These are phyloP conservation scores for Scaptomyza parva DNA, from an alignment of 2,888 invertebrate species.

Conservation along the genomic window DNA sequence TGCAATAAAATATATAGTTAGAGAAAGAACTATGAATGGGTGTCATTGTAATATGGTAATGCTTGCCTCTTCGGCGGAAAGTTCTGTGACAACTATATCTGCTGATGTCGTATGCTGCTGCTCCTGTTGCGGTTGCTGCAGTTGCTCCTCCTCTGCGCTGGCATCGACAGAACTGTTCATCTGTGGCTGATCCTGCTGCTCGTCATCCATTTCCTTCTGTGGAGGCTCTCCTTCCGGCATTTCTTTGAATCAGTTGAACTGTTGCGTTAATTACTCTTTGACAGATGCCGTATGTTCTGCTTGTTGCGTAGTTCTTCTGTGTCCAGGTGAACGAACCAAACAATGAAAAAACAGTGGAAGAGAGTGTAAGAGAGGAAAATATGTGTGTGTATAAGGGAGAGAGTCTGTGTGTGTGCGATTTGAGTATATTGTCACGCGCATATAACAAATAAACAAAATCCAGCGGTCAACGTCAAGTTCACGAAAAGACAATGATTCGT, in stretches of 20 bases:
- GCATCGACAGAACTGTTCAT: constrained; percentile 17
- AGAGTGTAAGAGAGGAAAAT: constrained; percentile 19
- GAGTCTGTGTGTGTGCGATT: constrained; percentile 7
- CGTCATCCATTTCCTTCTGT: constrained; percentile 64
- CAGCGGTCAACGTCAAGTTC: constrained; percentile 81
- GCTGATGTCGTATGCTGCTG: constrained; percentile 13
- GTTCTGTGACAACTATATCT: constrained; percentile 87
- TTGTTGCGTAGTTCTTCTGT: constrained; percentile 70
- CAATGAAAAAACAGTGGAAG: constrained; percentile 48
- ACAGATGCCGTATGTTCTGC: constrained; percentile 35
- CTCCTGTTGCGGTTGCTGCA: constrained; percentile 13
- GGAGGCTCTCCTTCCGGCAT: constrained; percentile 74
- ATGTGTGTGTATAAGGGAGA: constrained; percentile 9
- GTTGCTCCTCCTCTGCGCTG: constrained; percentile 28
- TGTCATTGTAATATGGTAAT: constrained; percentile 14
- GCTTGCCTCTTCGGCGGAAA: constrained; percentile 95
- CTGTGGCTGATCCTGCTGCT: constrained; percentile 53
- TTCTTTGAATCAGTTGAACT: constrained; percentile 40
- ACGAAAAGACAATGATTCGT: constrained; percentile 62
- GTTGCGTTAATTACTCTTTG: constrained; percentile 26
- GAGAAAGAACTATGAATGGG: neutral
- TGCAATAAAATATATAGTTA: constrained; percentile 76
- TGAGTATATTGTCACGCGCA: constrained; percentile 56
- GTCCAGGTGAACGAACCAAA: constrained; percentile 72
- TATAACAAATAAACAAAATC: constrained; percentile 67